phyloP scores from a whole-genome alignment of 1,140 invertebrate genomes.

The Drosophila athabasca region DNA sequence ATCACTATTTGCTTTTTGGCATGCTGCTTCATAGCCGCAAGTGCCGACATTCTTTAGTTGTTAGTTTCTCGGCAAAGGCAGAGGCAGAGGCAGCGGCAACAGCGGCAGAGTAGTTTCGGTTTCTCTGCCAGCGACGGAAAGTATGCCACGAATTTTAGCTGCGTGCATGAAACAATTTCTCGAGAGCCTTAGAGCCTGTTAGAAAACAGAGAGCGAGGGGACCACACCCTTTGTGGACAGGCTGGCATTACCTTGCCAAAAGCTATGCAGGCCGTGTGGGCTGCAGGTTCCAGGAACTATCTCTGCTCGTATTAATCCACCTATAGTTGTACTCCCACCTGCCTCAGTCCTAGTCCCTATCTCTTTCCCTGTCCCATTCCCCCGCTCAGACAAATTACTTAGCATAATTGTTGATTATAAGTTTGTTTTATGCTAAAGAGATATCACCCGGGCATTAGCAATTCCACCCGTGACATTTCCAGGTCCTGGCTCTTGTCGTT shows the following conservation, averaged over 20 bases:
- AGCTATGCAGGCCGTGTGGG: constrained; percentile 1
- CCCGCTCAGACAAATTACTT: constrained; percentile 21
- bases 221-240: background rate
- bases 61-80: constrained; percentile 28
- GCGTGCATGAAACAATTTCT: constrained; percentile 49
- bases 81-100: constrained; percentile 15
- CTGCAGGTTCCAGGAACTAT: too few relatives aligned
- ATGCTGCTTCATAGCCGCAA: constrained; percentile 75
- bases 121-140: constrained; percentile 50
- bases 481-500: constrained; percentile 21
- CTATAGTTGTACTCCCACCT: too few relatives aligned
- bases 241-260: constrained; percentile 9
- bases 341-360: background rate
- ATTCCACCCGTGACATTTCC: constrained; percentile 36
- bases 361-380: too few relatives aligned
- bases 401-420: constrained; percentile 40
- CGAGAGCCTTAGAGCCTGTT: background rate
- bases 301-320: too few relatives aligned
- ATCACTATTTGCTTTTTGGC: constrained; percentile 67
- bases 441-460: constrained; percentile 31
- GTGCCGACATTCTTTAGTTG: constrained; percentile 70
- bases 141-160: constrained; percentile 66
- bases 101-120: constrained; percentile 25
- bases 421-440: constrained; percentile 51
- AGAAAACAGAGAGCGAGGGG: background rate